Percentiles rank a stretch among this genome's conserved stretches.
phyloP scores from a whole-genome alignment of 2,797 vertebrate species.

The Sebastes cheni region DNA sequence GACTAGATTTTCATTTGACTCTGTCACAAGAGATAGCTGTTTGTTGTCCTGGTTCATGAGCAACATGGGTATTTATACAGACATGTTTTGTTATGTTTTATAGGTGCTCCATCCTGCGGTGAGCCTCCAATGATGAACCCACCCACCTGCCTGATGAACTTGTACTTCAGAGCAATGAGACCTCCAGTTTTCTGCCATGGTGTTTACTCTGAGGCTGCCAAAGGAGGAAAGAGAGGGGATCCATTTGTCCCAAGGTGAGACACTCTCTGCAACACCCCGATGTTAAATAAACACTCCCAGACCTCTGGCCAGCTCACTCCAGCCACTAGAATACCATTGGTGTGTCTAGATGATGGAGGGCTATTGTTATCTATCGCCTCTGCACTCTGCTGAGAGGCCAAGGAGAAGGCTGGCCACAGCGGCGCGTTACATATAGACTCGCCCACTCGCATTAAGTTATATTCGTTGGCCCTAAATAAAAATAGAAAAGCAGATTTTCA shows the following conservation, averaged over 20 bases:
- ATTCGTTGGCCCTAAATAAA: slow-evolving; percentile 84
- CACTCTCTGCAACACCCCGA: slow-evolving; percentile 63
- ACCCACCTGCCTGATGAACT: slow-evolving; percentile 70
- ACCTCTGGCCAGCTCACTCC: slow-evolving; percentile 71
- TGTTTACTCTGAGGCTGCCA: slow-evolving; percentile 73
- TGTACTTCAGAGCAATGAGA: slow-evolving; percentile 66
- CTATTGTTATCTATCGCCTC: slow-evolving; percentile 82
- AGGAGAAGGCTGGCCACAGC: slow-evolving; percentile 54
- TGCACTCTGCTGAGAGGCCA: slow-evolving; percentile 71
- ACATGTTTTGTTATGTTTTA: neutral
- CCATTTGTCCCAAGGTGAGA: slow-evolving; percentile 79
- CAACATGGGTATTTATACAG: neutral
- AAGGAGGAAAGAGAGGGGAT: slow-evolving; percentile 62
- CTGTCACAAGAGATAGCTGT: neutral
- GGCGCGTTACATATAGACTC: slow-evolving; percentile 64
- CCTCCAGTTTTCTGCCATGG: slow-evolving; percentile 62
- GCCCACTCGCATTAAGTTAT: slow-evolving; percentile 67
- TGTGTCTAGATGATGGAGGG: slow-evolving; percentile 81
- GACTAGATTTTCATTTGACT: slow-evolving; percentile 20
- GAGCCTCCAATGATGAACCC: slow-evolving; percentile 40
- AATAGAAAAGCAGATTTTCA: slow-evolving; percentile 79
- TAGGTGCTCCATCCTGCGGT: slow-evolving; percentile 10
- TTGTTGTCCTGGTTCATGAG: neutral
- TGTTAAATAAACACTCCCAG: slow-evolving; percentile 82
- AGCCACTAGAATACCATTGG: slow-evolving; percentile 75